Conservation (phyloP, 2,797 vertebrate species). For the Chelon auratus region DNA sequence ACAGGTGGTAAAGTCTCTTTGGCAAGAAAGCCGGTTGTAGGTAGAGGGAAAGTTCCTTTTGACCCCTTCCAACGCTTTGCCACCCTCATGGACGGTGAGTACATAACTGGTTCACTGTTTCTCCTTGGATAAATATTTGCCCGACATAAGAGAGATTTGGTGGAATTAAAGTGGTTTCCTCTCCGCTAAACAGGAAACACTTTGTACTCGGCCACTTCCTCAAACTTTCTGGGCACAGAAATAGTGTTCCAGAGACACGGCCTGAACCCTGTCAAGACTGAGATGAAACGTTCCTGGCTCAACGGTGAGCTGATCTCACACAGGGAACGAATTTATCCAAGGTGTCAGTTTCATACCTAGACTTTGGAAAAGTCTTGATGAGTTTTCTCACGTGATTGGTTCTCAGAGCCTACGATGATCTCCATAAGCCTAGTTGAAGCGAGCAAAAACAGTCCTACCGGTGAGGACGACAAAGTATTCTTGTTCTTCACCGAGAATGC, state of each 20-base stretch:
- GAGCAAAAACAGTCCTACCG: not conserved
- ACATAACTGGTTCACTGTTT: not conserved
- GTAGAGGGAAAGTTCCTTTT: constrained; percentile 37
- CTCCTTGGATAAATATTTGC: not conserved
- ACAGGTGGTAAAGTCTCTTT: constrained; percentile 18
- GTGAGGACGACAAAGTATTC: constrained; percentile 34
- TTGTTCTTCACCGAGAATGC: constrained; percentile 47
- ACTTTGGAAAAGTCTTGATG: not conserved
- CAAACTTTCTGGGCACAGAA: constrained; percentile 33
- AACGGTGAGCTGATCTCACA: constrained; percentile 18
- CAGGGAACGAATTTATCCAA: not conserved
- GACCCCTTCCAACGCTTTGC: constrained; percentile 34
- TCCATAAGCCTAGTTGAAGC: constrained; percentile 21
- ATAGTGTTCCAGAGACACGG: constrained; percentile 33
- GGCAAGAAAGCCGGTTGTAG: not conserved
- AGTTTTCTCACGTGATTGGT: not conserved
- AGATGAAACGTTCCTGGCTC: constrained; percentile 35
- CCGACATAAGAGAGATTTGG: too few relatives aligned
- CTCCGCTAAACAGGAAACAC: constrained; percentile 32
- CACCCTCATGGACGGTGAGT: constrained; percentile 39
- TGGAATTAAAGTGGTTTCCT: not conserved
- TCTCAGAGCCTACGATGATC: constrained; percentile 52
- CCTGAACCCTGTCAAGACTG: constrained; percentile 24
- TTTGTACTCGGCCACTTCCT: constrained; percentile 14
- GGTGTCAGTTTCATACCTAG: not conserved